Base-by-base conservation (phyloP, 2,113 vertebrate species). In the Otolemur garnettii region DNA sequence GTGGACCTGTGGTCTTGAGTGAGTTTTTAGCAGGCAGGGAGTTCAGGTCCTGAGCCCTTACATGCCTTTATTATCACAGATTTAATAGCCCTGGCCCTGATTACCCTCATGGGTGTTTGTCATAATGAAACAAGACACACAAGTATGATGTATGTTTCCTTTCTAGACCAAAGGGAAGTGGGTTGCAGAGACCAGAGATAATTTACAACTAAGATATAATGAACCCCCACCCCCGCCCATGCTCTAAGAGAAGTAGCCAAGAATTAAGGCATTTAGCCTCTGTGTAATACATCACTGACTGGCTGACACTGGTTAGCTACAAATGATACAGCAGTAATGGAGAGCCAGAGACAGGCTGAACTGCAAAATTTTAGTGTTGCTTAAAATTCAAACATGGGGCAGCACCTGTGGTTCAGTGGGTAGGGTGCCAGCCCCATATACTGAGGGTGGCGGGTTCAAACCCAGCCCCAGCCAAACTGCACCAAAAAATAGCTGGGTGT, bases 71-170 rank as follows among this genome's bases (percentile, higher is more conserved):
- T 71, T 45, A 92, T 30, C 55, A 85, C 78, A 84, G 45, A 80
- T 90, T 45, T 87, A 95, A 90, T 33, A 81, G 86, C 33, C 53
- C 57, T 93, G 42, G 33, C 45, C n/a, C 66, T 87, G 85, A 95
- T 66, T 87, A 50, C 62, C n/a, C 59, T 55, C n/a, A 22, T 33
- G 75, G 59, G 77, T 80, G 8, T 90, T 87, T 53, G 22, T 66
- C 77, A 53, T 97, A 66, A 81, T 92, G 72, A 77, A 96, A 53
- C 64, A 81, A 42, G 30, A 71, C 77, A 81, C 77, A 87, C 28
- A 42, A 85, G 55, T 93, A 71, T 95, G 90, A 90, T 75, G 24
- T 60, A 75, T 60, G 60, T 5, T 74, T 96, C 53, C 66, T 62
- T 57, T 95, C 35, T 87, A 71, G 33, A 75, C 69, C 72, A 94